Percentiles rank a stretch among this genome's conserved stretches.
These are phyloP conservation scores for Dasyurus viverrinus DNA, from an alignment of 2,113 vertebrate species.

Conservation along the genomic window DNA sequence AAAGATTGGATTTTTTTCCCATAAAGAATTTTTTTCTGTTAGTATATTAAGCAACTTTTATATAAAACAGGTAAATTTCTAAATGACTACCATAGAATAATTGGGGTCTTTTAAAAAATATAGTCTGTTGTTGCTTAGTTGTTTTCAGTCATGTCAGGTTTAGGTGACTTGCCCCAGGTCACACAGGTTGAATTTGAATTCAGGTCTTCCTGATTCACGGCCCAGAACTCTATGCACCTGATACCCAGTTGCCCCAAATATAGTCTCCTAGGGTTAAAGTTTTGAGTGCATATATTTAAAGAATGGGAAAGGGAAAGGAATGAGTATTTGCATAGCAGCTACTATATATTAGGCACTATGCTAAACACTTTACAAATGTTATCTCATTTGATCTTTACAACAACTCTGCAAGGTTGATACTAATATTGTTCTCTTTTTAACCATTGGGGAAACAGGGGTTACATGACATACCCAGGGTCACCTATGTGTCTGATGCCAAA, in stretches of 20 bases:
- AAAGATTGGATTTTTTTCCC: neutral
- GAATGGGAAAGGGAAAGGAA: neutral
- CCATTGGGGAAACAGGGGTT: neutral
- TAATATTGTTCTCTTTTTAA: neutral
- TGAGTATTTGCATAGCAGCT: neutral
- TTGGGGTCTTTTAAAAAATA: conserved; percentile 17
- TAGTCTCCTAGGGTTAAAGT: neutral
- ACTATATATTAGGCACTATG: neutral
- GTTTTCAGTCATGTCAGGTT: neutral
- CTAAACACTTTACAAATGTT: neutral
- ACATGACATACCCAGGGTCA: neutral
- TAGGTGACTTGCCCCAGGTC: neutral
- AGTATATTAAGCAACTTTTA: neutral
- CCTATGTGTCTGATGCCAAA: neutral
- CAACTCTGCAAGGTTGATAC: neutral
- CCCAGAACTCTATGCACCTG: neutral
- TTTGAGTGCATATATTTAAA: conserved; percentile 40
- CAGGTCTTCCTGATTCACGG: neutral
- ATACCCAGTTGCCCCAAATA: neutral
- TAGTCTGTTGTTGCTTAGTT: neutral
- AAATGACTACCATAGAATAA: neutral
- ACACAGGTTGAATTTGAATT: neutral
- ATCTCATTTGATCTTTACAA: neutral
- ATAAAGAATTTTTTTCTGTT: neutral
- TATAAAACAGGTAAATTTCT: conserved; percentile 36